Conservation (phyloP, 2,797 vertebrate genomes). For the Coregonus suidteri region DNA sequence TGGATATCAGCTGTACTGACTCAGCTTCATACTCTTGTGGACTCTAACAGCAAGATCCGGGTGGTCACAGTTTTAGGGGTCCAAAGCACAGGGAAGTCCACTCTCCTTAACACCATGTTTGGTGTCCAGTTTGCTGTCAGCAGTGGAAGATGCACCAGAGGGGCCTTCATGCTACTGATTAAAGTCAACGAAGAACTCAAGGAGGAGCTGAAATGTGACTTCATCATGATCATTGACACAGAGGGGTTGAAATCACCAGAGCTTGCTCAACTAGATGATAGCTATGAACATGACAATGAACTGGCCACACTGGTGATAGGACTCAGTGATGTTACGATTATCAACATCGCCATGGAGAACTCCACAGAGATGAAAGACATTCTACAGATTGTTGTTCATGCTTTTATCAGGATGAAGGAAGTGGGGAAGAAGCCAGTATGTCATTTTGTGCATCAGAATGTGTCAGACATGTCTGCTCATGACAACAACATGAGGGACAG, state of each 20-base stretch:
- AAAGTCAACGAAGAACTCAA: conserved; percentile 51
- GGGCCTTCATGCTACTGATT: conserved; percentile 57
- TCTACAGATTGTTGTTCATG: conserved; percentile 51
- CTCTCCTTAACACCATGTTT: conserved; percentile 76
- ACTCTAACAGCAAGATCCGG: conserved; percentile 48
- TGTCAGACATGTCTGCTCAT: conserved; percentile 33
- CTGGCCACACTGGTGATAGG: conserved; percentile 68
- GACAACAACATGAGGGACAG: conserved; percentile 43
- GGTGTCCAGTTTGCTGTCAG: conserved; percentile 12
- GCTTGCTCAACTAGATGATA: no score
- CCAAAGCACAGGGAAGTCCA: conserved; percentile 52
- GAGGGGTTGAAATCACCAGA: no score
- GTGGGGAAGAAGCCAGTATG: conserved; percentile 57
- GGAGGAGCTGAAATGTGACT: conserved; percentile 64
- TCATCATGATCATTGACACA: conserved; percentile 56
- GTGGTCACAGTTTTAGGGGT: conserved; percentile 25
- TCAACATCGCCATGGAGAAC: conserved; percentile 64
- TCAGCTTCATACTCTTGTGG: conserved; percentile 63
- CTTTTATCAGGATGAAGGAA: conserved; percentile 61
- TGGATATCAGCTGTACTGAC: conserved; percentile 67
- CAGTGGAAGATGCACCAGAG: no score
- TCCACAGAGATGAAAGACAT: conserved; percentile 39
- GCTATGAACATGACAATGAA: conserved; percentile 42
- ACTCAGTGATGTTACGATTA: conserved; percentile 65
- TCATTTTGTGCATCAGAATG: conserved; percentile 67